Percentiles rank a stretch among this genome's conserved stretches.
phyloP scores from a whole-genome alignment of 2,888 invertebrate species.

The Thymelicus sylvestris region DNA sequence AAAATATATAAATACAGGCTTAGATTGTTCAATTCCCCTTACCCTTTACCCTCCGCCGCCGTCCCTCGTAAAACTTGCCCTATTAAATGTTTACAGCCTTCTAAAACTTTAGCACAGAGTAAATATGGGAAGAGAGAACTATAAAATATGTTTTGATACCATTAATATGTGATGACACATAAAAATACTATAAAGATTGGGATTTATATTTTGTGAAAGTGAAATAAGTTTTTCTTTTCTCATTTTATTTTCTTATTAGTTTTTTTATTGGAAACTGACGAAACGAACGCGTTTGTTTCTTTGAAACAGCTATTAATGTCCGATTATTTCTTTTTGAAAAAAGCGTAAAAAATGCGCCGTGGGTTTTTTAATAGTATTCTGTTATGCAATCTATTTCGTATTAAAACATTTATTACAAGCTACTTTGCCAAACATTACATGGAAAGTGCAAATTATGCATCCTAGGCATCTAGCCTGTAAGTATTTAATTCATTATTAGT shows the following conservation, averaged over 20 bases:
- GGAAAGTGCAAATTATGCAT: too few species aligned
- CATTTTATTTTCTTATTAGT: constrained; percentile 12
- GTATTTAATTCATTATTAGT: too few species aligned
- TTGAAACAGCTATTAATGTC: too few species aligned
- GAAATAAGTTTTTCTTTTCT: constrained; percentile 17
- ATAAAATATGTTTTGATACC: constrained; percentile 40
- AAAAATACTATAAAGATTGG: constrained; percentile 40
- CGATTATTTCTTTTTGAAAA: too few species aligned
- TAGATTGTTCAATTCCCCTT: constrained; percentile 39
- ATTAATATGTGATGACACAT: constrained; percentile 34
- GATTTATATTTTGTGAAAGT: constrained; percentile 31
- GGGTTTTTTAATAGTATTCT: too few species aligned
- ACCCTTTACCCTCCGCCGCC: constrained; percentile 41
- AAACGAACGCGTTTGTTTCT: not conserved
- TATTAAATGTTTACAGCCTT: constrained; percentile 77
- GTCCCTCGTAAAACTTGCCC: constrained; percentile 72
- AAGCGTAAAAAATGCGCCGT: too few species aligned
- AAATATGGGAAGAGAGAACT: constrained; percentile 41
- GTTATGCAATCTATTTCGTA: too few species aligned
- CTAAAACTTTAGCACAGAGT: constrained; percentile 49
- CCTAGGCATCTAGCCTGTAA: too few species aligned
- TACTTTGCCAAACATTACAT: too few species aligned
- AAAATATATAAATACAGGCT: constrained; percentile 37
- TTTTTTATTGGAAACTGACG: not conserved
- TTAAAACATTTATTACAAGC: too few species aligned